Evolutionary conservation across 2,888 invertebrate species (phyloP), one percentile per base, ranked within the genome.

Genomic region (Sussaba pulchella): DNA sequence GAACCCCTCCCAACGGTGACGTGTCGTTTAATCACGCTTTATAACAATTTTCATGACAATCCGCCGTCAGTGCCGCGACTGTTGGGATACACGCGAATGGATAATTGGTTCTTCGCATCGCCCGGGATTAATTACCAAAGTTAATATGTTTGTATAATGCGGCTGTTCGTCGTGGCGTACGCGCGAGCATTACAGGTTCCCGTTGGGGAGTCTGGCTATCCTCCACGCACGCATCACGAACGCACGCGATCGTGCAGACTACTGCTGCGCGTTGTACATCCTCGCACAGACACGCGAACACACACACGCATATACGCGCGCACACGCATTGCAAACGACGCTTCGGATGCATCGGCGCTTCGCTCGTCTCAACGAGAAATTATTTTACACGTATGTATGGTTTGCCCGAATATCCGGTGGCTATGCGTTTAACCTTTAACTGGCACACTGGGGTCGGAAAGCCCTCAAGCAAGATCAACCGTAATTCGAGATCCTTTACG

Each of bases 341-440:
- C n/a, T n/a, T 45, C 31, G 63, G 31, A 1, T 61, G 43, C 47
- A 36, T 39, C 61, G 5, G 50, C 26, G 31, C 21, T n/a, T n/a
- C n/a, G n/a, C 24, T 31, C 54, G 64, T 64, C 63, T 50, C 75
- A 76, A 79, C 82, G 83, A 85, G 85, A 85, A 85, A 85, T n/a
- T n/a, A 78, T 71, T 75, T 31, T 50, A 73, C 71, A 64, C 82
- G 83, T 79, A 50, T 73, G 71, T 78, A 14, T 73, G 76, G 85
- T 66, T n/a, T n/a, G n/a, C n/a, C n/a, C 83, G 86, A 85, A 87
- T 87, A 87, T 87, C 86, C 87, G 87, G 86, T 87, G 61, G 6
- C 24, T 54, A 41, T 64, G 63, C 74, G 57, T 57, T 66, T 67
- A 47, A 19, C 31, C 31, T 6, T 31, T 31, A 31, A 6, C 31